Evolutionary conservation across 2,888 invertebrate species (phyloP).

Genomic region (Melipona bicolor): DNA sequence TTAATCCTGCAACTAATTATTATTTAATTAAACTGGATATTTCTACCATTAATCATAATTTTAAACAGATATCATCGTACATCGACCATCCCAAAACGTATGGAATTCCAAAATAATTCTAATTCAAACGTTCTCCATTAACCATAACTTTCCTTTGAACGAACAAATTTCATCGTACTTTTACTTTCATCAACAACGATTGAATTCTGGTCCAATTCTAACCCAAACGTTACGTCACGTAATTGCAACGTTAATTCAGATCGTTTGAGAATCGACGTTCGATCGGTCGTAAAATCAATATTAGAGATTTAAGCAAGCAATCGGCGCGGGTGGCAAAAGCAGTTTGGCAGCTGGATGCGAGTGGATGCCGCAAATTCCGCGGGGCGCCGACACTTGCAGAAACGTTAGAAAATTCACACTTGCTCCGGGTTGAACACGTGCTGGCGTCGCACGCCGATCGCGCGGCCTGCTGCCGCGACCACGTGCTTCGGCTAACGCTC

Average conservation of each 20-base stretch:
- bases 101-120: no score
- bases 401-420: conserved; percentile 45
- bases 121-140: background rate
- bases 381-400: background rate
- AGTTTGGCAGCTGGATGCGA: background rate
- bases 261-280: background rate
- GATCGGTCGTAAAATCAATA: background rate
- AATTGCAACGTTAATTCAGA: background rate
- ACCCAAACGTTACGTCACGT: background rate
- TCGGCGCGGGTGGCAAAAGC: no score
- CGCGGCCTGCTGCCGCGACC: conserved; percentile 50
- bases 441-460: conserved; percentile 49
- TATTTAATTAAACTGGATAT: no score
- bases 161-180: background rate
- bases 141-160: background rate
- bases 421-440: conserved; percentile 64
- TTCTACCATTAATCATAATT: no score
- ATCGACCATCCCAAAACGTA: no score
- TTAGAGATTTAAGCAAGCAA: no score
- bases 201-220: background rate
- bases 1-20: background rate
- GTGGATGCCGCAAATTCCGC: conserved; percentile 4
- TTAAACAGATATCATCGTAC: no score
- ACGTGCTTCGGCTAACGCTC: conserved; percentile 52
- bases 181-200: no score